Evolutionary conservation across 1,140 invertebrate genomes (phyloP), one percentile per base, ranked within the genome.

Genomic region (Meloidogyne hapla): DNA sequence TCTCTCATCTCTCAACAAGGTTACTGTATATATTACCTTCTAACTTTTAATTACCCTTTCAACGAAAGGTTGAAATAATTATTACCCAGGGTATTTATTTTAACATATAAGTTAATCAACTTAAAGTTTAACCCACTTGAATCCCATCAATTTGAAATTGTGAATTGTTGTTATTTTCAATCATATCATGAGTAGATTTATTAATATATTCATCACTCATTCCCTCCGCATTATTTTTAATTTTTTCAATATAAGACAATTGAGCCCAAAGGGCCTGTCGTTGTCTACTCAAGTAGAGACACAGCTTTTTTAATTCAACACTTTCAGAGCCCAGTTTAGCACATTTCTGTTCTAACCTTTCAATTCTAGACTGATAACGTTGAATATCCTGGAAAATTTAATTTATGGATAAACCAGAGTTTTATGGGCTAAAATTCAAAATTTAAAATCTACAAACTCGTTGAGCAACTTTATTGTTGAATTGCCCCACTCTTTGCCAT

Each of bases 401-500:
- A 18, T 48, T n/a, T 56, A n/a, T 21, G 5, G n/a, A n/a, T 5
- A n/a, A n/a, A n/a, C n/a, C n/a, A n/a, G n/a, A 56, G n/a, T 56
- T n/a, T 48, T 15, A 0, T 15, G 33, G 33, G 33, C 33, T n/a
- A n/a, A n/a, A n/a, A n/a, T n/a, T n/a, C n/a, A 33, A 33, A 33
- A 6, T 33, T 33, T 33, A 33, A 33, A 33, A 33, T 33, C 33
- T 33, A 40, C 97, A 94, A 89, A 97, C 95, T 88, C 96, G 95
- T 61, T 94, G 90, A 94, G 98, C 97, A 0, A 98, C 94, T 83
- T 93, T 94, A 6, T 94, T 94, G 3, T 95, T 97, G 88, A 98
- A 97, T 38, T 94, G 90, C 0, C 95, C 95, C 88, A 98, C 98
- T 42, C 94, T 89, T 87, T 96, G 94, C 95, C 94, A 97, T 89